These are phyloP conservation scores for Scaptodrosophila latifasciaeformis DNA, from an alignment of 2,888 invertebrate genomes.

Conservation along the genomic window DNA sequence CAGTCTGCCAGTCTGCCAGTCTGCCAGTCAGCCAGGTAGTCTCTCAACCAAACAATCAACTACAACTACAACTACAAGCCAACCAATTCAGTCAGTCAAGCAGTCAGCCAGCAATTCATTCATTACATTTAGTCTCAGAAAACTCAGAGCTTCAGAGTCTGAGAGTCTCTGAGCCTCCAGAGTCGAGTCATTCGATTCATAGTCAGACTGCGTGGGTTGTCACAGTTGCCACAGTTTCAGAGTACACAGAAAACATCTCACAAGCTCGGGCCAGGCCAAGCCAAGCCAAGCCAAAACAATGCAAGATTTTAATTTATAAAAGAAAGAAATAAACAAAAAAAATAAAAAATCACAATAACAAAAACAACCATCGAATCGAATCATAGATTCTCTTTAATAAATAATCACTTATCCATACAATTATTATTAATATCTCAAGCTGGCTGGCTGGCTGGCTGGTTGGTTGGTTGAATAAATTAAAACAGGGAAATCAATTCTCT, in stretches of 20 bases:
- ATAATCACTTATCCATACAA: too few relatives aligned
- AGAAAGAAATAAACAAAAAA: not conserved
- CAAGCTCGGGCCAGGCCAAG: constrained; percentile 20
- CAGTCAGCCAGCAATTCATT: constrained; percentile 48
- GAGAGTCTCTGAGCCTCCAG: not conserved
- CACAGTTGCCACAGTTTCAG: constrained; percentile 11
- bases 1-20: constrained; percentile 38
- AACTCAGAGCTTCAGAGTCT: too few relatives aligned
- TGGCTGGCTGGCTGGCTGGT: too few relatives aligned
- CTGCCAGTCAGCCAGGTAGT: constrained; percentile 26
- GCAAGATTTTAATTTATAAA: constrained; percentile 28
- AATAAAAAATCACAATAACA: too few relatives aligned
- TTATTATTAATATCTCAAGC: too few relatives aligned
- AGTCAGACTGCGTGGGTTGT: constrained; percentile 61
- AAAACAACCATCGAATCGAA: too few relatives aligned
- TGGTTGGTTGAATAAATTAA: too few relatives aligned
- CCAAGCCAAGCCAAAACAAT: constrained; percentile 58
- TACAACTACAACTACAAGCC: too few relatives aligned
- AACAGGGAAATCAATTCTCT: too few relatives aligned
- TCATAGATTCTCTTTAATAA: too few relatives aligned
- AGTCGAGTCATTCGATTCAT: constrained; percentile 63
- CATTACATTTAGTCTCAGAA: constrained; percentile 51
- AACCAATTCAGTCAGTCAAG: constrained; percentile 23
- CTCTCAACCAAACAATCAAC: constrained; percentile 22
- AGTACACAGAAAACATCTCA: not conserved